A percentile compares a stretch with the other conserved stretches of the same genome.
phyloP scores from a whole-genome alignment of 1,140 invertebrate species.

The Pseudomyrmex flavicornis region DNA sequence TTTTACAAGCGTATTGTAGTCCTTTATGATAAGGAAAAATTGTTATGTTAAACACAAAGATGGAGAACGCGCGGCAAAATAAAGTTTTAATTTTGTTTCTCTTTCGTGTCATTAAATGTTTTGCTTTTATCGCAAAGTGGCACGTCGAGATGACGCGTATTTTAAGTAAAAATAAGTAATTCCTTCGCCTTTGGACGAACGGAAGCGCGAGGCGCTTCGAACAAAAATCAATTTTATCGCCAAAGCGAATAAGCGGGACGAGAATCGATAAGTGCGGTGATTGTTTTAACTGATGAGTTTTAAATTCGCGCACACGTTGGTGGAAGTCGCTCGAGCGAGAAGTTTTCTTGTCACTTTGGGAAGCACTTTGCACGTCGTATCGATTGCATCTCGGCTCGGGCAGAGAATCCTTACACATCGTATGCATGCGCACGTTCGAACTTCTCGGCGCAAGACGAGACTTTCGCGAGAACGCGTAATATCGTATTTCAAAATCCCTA shows the following conservation, averaged over 20 bases:
- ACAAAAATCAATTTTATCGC: neutral
- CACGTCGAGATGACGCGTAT: too few relatives aligned
- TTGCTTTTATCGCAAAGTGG: constrained; percentile 13
- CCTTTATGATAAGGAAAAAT: neutral
- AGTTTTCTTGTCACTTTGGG: constrained; percentile 12
- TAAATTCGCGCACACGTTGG: neutral
- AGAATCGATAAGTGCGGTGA: neutral
- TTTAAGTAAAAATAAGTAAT: too few relatives aligned
- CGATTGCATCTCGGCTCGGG: constrained; percentile 5
- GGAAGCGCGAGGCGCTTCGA: too few relatives aligned
- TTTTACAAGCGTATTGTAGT: constrained; percentile 1
- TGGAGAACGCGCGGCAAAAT: neutral
- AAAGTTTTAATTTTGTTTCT: constrained; percentile 4
- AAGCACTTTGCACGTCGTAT: constrained; percentile 6
- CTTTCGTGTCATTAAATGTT: neutral
- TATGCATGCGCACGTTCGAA: constrained; percentile 6
- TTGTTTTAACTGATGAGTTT: constrained; percentile 7
- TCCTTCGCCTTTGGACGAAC: too few relatives aligned
- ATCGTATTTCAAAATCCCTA: constrained; percentile 82
- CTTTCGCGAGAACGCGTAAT: constrained; percentile 56
- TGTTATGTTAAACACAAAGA: neutral
- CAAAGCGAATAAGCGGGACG: too few relatives aligned
- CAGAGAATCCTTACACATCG: constrained; percentile 9
- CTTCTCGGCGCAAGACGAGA: constrained; percentile 9
- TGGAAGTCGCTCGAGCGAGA: neutral